Percentiles rank a stretch among this genome's conserved stretches.
phyloP scores from a whole-genome alignment of 64 coral and sea anemone species.

The Astreopora myriophthalma region DNA sequence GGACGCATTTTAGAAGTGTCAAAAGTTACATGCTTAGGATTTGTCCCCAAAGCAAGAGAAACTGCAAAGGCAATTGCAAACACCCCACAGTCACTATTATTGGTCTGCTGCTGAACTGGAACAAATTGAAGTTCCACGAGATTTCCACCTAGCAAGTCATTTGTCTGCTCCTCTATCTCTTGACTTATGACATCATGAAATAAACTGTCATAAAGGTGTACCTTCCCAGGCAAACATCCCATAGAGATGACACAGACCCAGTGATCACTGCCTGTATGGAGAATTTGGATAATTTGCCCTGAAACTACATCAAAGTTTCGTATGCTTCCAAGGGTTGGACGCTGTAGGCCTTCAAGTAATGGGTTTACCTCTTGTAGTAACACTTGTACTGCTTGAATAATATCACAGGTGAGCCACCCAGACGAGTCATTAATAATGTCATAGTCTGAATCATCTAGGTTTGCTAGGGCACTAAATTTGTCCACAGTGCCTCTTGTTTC shows the following conservation, averaged over 20 bases:
- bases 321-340: conserved; percentile 43
- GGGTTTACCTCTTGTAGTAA: conserved; percentile 31
- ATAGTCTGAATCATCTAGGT: conserved; percentile 8
- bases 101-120: not conserved
- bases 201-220: conserved; percentile 59
- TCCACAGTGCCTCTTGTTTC: conserved; percentile 7
- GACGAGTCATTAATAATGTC: conserved; percentile 9
- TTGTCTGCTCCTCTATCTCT: too few relatives aligned
- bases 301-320: conserved; percentile 39
- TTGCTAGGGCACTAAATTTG: conserved; percentile 42
- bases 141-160: conserved; percentile 56
- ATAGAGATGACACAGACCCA: conserved; percentile 40
- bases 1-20: not conserved
- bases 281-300: conserved; percentile 21
- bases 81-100: not conserved
- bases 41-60: not conserved
- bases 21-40: conserved; percentile 17
- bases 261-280: conserved; percentile 29
- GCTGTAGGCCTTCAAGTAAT: conserved; percentile 27
- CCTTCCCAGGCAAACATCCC: conserved; percentile 32
- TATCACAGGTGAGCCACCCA: conserved; percentile 23
- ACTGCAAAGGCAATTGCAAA: conserved; percentile 4
- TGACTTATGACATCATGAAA: conserved; percentile 62
- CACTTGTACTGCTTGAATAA: conserved; percentile 9
- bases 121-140: conserved; percentile 18